A percentile compares a stretch with the other conserved stretches of the same genome.
These are phyloP conservation scores for Megaceryle maxima DNA, from an alignment of 2,113 vertebrate species.

Conservation along the genomic window DNA sequence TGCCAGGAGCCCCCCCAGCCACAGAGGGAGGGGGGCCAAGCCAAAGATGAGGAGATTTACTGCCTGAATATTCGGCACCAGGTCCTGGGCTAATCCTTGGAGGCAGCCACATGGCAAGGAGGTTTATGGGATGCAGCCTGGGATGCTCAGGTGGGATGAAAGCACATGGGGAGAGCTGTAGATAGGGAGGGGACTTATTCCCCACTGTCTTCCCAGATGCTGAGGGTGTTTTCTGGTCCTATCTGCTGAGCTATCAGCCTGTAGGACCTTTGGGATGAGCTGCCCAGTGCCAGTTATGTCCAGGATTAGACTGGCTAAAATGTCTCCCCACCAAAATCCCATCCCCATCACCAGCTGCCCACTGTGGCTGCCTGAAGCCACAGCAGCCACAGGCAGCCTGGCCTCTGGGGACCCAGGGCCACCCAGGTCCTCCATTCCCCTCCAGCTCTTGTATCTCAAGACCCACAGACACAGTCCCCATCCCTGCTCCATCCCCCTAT, in stretches of 20 bases:
- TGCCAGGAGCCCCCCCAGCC: neutral
- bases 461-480: neutral
- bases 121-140: fast-evolving
- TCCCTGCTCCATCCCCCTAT: neutral
- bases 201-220: neutral
- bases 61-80: neutral
- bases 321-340: too few relatives aligned
- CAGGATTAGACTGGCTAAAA: neutral
- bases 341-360: neutral
- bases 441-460: neutral
- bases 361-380: neutral
- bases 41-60: neutral
- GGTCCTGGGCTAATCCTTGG: neutral
- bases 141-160: neutral
- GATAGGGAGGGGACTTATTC: neutral
- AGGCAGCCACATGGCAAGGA: fast-evolving
- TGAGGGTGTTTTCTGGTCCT: neutral
- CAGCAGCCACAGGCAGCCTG: neutral
- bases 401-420: fast-evolving
- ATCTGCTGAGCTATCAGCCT: fast-evolving
- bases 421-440: too few relatives aligned
- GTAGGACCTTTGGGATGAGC: neutral
- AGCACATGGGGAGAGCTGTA: neutral
- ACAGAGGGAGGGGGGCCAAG: neutral
- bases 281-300: neutral